Evolutionary conservation across 2,888 invertebrate genomes (phyloP), one percentile per base, ranked within the genome.

Genomic region (Drosophila paramelanica): DNA sequence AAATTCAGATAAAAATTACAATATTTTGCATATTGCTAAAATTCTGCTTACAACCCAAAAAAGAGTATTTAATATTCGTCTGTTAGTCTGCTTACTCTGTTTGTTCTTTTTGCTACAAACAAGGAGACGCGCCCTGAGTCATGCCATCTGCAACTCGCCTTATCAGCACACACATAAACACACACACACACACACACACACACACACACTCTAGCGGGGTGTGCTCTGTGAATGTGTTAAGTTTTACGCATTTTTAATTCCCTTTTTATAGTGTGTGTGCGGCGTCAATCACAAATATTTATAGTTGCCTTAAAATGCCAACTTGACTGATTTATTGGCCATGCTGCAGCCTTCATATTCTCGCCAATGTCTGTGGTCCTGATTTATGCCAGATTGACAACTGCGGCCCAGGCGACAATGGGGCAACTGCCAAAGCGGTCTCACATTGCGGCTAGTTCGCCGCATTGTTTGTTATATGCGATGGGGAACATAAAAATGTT

Each of bases 171-270:
- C 51, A 62, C 56, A 45, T 39, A 10, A 11, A 52, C 52, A 27
- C 36, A 43, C 49, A 39, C 42, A 41, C 39, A 39, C 14, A 27
- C 1, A 42, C 1, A 17, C 41, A 51, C 8, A 39, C 14, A 17
- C 8, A 53, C 27, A 38, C 38, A 23, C 3, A 0, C 5, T 8
- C 20, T 38, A 20, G 25, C 36, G 47, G 61, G 74, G 61, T 66
- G 62, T 67, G 73, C 65, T 75, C 52, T 60, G 46, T 45, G 51
- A 73, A 68, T 78, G 70, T 66, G 72, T 65, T 43, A 66, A 75
- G 60, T 79, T 79, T 83, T 25, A 84, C 68, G 79, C 52, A 68
- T 66, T 84, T 86, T 81, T 83, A 86, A 83, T 83, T 73, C 81
- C 77, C 38, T 60, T 81, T 81, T 84, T 83, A 84, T 64, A 50